Evolutionary conservation across 1,140 invertebrate genomes (phyloP).

Genomic region (Grapholita molesta): DNA sequence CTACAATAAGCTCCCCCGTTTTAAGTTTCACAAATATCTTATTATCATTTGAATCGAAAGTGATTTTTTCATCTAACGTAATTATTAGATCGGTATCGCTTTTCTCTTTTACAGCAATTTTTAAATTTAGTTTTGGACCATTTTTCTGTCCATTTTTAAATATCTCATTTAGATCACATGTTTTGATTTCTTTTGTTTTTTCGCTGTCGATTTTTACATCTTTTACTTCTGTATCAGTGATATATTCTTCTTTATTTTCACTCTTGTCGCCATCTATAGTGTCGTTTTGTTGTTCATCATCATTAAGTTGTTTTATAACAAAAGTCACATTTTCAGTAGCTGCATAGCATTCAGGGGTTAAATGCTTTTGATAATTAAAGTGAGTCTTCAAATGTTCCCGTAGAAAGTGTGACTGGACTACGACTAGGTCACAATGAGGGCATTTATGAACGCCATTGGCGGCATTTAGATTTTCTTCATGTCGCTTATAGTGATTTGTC

Average conservation of each 20-base stretch:
- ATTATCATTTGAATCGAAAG: conserved; percentile 40
- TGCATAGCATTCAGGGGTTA: conserved; percentile 78
- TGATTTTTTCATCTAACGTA: conserved; percentile 43
- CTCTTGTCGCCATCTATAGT: background rate
- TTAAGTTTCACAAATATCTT: conserved; percentile 67
- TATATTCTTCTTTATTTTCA: background rate
- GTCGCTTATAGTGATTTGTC: conserved; percentile 86
- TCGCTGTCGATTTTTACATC: background rate
- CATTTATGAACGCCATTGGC: conserved; percentile 83
- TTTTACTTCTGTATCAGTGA: background rate
- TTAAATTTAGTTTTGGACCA: background rate
- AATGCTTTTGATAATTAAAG: conserved; percentile 81
- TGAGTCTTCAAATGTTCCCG: conserved; percentile 90
- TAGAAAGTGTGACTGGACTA: conserved; percentile 86
- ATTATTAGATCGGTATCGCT: conserved; percentile 58
- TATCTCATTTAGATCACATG: background rate
- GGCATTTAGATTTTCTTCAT: conserved; percentile 79
- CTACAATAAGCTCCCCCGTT: conserved; percentile 59
- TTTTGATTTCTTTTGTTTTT: background rate
- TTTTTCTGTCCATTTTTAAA: background rate
- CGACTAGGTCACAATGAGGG: conserved; percentile 91
- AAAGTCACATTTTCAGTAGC: conserved; percentile 64
- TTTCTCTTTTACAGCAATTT: conserved; percentile 3
- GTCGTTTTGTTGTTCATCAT: conserved; percentile 38
- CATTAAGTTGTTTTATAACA: conserved; percentile 57